These are phyloP conservation scores for Eclectus roratus DNA, from an alignment of 2,113 vertebrate genomes.

Conservation along the genomic window DNA sequence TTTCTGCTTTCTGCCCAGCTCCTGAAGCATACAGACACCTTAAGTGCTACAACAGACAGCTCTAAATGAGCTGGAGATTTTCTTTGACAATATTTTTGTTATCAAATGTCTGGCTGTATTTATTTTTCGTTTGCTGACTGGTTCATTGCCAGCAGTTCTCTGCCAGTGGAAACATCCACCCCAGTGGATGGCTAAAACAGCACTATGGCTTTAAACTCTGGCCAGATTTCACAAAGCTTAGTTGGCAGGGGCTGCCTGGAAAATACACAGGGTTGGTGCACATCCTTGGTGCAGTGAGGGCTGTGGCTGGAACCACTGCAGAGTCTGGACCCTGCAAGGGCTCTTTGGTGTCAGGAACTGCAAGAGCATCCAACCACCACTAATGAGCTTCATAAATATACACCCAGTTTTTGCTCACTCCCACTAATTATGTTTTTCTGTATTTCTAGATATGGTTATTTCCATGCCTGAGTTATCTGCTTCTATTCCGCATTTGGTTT, in stretches of 20 bases:
- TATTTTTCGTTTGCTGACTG: constrained; percentile 27
- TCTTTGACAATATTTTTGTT: constrained; percentile 36
- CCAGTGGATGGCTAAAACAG: neutral
- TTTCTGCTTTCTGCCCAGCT: neutral
- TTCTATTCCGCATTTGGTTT: neutral
- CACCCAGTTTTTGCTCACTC: neutral
- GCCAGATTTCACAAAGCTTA: neutral
- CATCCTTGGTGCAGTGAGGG: neutral
- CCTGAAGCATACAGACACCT: neutral
- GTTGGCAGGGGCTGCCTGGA: neutral
- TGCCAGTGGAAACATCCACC: constrained; percentile 29
- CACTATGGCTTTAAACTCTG: neutral
- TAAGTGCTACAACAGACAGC: neutral
- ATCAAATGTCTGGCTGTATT: neutral
- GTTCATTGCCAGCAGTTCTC: neutral
- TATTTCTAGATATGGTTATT: neutral
- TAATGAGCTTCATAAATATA: neutral
- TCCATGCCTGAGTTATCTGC: neutral
- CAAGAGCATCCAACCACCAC: accelerated
- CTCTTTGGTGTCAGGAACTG: neutral
- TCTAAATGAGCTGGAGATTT: neutral
- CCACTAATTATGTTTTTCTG: neutral
- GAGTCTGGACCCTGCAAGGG: neutral
- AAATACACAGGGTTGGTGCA: neutral
- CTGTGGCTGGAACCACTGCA: accelerated